Evolutionary conservation across 2,888 invertebrate genomes (phyloP), one percentile per base, ranked within the genome.

Genomic region (Hipparchia semele): DNA sequence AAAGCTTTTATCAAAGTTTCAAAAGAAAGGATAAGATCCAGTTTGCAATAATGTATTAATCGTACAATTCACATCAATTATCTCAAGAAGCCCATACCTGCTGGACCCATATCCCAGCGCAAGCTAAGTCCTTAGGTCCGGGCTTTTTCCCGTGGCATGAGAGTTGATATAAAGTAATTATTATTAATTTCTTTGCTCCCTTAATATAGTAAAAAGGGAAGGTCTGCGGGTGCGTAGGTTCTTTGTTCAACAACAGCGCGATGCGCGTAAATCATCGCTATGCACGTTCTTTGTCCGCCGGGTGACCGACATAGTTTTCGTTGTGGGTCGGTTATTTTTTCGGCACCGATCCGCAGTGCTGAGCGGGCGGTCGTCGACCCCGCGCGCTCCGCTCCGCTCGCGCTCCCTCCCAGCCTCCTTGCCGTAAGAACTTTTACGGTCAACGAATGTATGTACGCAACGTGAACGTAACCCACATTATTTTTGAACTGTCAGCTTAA

Each of bases 391-490:
- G 79, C 79, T 78, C 83, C 7, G 72, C 77, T 77, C 75, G 75
- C 73, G 59, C 77, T 75, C 74, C 80, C 79, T 77, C 65, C 65
- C 78, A 82, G 82, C 83, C 83, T 84, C 82, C 85, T 86, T 84
- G 83, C 89, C 87, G 90, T 92, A 91, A 91, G 89, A 92, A 90
- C 92, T 91, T 92, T 91, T 92, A 92, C 92, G 92, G 92, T 87
- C 91, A 88, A 87, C 88, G 87, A 90, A 90, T 90, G 91, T 91
- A 92, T 91, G 88, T 79, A 81, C 91, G 91, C 91, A 86, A 91
- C 92, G 89, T 90, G 92, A 93, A 90, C 94, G 92, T 93, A 93
- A 92, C 94, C 94, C 87, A 94, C 92, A 92, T 94, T 90, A 92
- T 91, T 92, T 93, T 93, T 92, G 91, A 92, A 90, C 91, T 92